These are phyloP conservation scores for Physella acuta DNA, from an alignment of 1,140 invertebrate species.

Conservation along the genomic window DNA sequence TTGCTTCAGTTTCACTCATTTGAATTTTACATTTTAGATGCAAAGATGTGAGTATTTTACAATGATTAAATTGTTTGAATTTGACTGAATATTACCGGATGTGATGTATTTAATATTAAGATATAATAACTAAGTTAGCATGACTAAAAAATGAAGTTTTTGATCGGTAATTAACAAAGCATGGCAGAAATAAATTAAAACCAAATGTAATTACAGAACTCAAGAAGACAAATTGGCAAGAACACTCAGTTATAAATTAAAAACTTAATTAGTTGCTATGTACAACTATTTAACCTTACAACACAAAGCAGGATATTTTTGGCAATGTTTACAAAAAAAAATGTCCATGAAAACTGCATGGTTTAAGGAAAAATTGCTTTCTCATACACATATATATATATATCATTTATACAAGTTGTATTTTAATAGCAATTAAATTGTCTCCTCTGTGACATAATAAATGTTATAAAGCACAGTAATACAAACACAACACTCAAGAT, in stretches of 20 bases:
- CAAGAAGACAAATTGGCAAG: not conserved
- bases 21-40: no score
- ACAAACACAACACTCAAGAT: slow-evolving; percentile 11
- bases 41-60: no score
- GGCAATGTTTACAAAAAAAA: not conserved
- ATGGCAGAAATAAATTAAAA: not conserved
- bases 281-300: not conserved
- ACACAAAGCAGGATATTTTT: slow-evolving; percentile 6
- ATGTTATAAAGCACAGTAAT: slow-evolving; percentile 4
- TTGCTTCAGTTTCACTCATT: no score
- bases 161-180: no score
- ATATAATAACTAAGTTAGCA: no score
- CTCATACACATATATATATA: slow-evolving; percentile 7
- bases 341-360: not conserved
- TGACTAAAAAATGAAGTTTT: no score
- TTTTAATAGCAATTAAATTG: not conserved
- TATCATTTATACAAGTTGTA: not conserved
- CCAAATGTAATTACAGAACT: not conserved
- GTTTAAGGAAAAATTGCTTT: slow-evolving; percentile 13
- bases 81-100: no score
- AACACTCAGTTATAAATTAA: no score
- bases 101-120: no score
- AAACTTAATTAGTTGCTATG: not conserved
- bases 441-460: not conserved
- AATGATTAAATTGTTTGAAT: no score